Evolutionary conservation across 2,888 invertebrate species (phyloP).

Genomic region (Chaetoderma sp.): DNA sequence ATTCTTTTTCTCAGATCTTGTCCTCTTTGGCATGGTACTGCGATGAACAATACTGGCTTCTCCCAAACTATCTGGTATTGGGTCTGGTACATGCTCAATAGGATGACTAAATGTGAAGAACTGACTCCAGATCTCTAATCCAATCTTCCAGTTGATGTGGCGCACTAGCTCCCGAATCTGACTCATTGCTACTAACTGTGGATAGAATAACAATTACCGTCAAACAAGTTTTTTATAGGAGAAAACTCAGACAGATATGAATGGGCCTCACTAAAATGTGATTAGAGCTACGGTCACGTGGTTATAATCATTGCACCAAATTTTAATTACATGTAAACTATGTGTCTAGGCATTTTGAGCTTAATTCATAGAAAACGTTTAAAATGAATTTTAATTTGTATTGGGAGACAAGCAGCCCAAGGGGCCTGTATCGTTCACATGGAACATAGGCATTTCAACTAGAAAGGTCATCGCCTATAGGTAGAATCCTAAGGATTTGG

Average conservation of each 20-base stretch:
- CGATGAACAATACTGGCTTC: slow-evolving; percentile 33
- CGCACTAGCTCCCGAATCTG: slow-evolving; percentile 55
- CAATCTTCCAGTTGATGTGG: slow-evolving; percentile 64
- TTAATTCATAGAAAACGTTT: too few relatives aligned
- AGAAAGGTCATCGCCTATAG: too few relatives aligned
- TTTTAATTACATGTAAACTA: not conserved
- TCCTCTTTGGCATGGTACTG: too few relatives aligned
- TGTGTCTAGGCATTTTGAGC: too few relatives aligned
- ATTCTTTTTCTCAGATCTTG: too few relatives aligned
- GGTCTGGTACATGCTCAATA: slow-evolving; percentile 45
- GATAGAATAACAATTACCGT: not conserved
- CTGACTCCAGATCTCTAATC: slow-evolving; percentile 64
- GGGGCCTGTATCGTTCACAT: too few relatives aligned
- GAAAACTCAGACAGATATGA: not conserved
- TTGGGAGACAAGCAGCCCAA: too few relatives aligned
- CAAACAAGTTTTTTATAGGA: not conserved
- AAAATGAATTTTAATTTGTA: too few relatives aligned
- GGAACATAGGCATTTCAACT: too few relatives aligned
- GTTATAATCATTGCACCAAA: not conserved
- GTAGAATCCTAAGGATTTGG: too few relatives aligned
- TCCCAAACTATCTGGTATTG: slow-evolving; percentile 38
- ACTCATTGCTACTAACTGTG: slow-evolving; percentile 59
- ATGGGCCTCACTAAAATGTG: too few relatives aligned
- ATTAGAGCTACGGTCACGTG: not conserved
- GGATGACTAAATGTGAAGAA: slow-evolving; percentile 53